Evolutionary conservation across 2,797 vertebrate species (phyloP).

Genomic region (Hapalemur alaotrensis): DNA sequence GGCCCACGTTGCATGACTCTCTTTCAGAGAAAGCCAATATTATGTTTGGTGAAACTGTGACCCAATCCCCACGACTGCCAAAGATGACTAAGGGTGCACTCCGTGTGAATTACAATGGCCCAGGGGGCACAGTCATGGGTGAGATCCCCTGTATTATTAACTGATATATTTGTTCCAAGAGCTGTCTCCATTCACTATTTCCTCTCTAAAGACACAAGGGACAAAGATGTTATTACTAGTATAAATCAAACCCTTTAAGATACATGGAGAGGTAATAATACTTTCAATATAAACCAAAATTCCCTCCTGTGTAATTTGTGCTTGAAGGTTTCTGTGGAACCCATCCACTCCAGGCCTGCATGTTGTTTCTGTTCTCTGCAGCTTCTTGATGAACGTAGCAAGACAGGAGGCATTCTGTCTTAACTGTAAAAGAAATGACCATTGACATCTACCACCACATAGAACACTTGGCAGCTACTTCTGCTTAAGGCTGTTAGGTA

Average conservation of each 20-base stretch:
- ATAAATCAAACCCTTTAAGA: constrained; percentile 80
- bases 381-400: constrained; percentile 40
- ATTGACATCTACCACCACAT: neutral
- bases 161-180: constrained; percentile 68
- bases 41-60: constrained; percentile 75
- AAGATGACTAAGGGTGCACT: constrained; percentile 71
- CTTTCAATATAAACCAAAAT: constrained; percentile 64
- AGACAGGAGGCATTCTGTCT: constrained; percentile 32
- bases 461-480: neutral
- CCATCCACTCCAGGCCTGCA: neutral
- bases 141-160: constrained; percentile 40
- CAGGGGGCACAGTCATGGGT: constrained; percentile 20
- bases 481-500: neutral
- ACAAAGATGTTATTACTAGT: constrained; percentile 72
- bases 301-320: constrained; percentile 72
- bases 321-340: constrained; percentile 55
- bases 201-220: constrained; percentile 72
- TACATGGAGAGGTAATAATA: constrained; percentile 63
- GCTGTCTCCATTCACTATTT: constrained; percentile 69
- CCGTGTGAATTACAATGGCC: constrained; percentile 71
- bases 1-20: constrained; percentile 60
- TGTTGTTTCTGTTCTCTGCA: constrained; percentile 6
- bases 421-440: constrained; percentile 8
- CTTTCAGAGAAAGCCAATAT: constrained; percentile 55
- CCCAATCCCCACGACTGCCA: constrained; percentile 71